Base-by-base conservation (phyloP, 2,797 vertebrate genomes). In the Sardinella longiceps region DNA sequence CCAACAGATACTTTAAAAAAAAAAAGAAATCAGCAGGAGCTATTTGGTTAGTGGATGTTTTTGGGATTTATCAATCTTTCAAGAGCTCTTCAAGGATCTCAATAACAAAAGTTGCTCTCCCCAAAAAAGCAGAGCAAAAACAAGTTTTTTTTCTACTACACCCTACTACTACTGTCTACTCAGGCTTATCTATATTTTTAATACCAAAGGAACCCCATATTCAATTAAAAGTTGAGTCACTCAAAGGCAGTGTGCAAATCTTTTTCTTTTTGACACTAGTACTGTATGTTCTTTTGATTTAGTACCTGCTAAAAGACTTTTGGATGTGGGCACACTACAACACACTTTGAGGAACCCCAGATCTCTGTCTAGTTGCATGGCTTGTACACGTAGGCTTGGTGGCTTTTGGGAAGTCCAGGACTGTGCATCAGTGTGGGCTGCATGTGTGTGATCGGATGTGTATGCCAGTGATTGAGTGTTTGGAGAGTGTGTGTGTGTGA, bases 391-490 rank as follows among this genome's bases (percentile, higher is more conserved):
- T 43, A 43, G 70, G 70, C 20, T 77, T 18, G 2, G 33, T 33
- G 66, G 33, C 70, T 77, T 77, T 20, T 25, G 14, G n/a, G 25
- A 3, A 2, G 4, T 53, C 14, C 33, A 23, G 70, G 5, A 39
- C 63, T 70, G 30, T 70, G 63, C 14, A 63, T 7, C 25, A 63
- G 58, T 63, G 58, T 60, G 20, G 39, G 25, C 23, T 80, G 58
- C 23, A 28, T 70, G 60, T 74, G 60, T 74, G 82, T 83, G 82
- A n/a, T n/a, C n/a, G n/a, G n/a, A n/a, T 83, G 82, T 83, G 58
- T 83, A 58, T 70, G 58, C n/a, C n/a, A n/a, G n/a, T n/a, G n/a
- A n/a, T n/a, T 83, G 58, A 30, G 43, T 70, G 82, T 82, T n/a
- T n/a, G n/a, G n/a, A n/a, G 37, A 80, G 43, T 83, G 82, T 70